Base-by-base conservation (phyloP, 2,888 invertebrate genomes). In the Nomada flava region DNA sequence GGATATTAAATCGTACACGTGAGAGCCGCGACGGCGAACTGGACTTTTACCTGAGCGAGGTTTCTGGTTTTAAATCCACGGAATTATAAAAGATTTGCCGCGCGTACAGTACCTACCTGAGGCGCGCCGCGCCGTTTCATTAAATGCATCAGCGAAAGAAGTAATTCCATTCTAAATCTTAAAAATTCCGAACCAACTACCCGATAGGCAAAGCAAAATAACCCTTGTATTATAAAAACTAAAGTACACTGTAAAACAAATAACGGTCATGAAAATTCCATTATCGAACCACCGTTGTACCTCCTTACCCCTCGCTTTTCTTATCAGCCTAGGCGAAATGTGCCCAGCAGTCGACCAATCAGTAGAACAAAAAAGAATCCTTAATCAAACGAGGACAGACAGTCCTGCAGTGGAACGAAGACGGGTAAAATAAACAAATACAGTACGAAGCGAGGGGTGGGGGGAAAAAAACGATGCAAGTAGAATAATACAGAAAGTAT, bases 1-100 rank as follows among this genome's bases (percentile, higher is more conserved):
- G 7, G 36, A 36, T 36, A 36, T 36, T 36, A 36, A 42, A 13
- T 57, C 26, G 53, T 20, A 29, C 29, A 23, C 29, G 53, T 1
- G 42, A 44, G 44, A 44, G n/a, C n/a, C 59, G 23, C n/a, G 62
- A 53, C n/a, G 44, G 55, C 53, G 57, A 74, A 74, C n/a, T 36
- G 74, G 59, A 59, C 36, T 9, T 76, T 79, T 67, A 52, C 69
- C 55, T 67, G 26, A 20, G 71, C 53, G 65, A 68, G 74, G 68
- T 78, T 68, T 36, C 55, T 44, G 63, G 68, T 55, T 78, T 78
- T 74, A 50, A 74, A 75, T 57, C 68, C 26, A 50, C 23, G 68
- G 78, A 63, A 78, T 78, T 78, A 78, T 68, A 62, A 67, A 60
- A 63, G 75, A 78, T 78, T 78, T 68, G 52, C 50, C 60, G 36